Evolutionary conservation across 2,113 vertebrate genomes (phyloP).

Genomic region (Aix galericulata): DNA sequence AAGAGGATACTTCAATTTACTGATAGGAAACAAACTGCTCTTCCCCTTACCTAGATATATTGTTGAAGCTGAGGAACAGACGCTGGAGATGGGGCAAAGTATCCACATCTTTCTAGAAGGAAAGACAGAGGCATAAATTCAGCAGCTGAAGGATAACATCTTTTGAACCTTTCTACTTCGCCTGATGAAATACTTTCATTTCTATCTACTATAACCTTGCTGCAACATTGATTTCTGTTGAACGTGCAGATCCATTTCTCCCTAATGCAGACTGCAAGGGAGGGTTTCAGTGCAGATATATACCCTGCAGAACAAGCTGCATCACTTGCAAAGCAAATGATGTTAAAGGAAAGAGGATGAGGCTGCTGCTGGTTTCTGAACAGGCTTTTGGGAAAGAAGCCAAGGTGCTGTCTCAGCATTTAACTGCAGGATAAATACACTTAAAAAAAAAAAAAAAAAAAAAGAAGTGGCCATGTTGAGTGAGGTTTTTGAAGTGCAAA

Average conservation of each 20-base stretch:
- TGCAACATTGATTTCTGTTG: constrained; percentile 55
- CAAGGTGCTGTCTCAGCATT: constrained; percentile 78
- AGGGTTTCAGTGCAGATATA: constrained; percentile 79
- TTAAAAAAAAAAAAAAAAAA: neutral
- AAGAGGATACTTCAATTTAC: neutral
- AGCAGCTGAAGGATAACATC: constrained; percentile 35
- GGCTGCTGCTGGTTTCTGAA: constrained; percentile 55
- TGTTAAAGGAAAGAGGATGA: constrained; percentile 17
- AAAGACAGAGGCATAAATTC: constrained; percentile 74
- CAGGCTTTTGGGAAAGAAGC: constrained; percentile 70
- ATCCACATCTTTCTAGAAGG: constrained; percentile 93
- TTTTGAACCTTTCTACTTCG: constrained; percentile 11
- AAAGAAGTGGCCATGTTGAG: neutral
- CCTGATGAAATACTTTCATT: constrained; percentile 36
- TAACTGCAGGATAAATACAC: constrained; percentile 46
- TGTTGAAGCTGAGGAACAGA: constrained; percentile 98
- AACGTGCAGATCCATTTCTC: constrained; percentile 74
- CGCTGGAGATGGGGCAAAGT: constrained; percentile 91
- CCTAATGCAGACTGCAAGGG: constrained; percentile 71
- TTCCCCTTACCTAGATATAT: constrained; percentile 92
- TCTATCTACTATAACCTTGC: constrained; percentile 78
- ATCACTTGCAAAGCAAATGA: constrained; percentile 72
- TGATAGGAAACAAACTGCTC: constrained; percentile 42
- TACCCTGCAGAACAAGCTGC: constrained; percentile 78
- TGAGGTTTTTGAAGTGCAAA: constrained; percentile 12